Evolutionary conservation across 2,113 vertebrate species (phyloP).

Genomic region (Colaptes auratus): DNA sequence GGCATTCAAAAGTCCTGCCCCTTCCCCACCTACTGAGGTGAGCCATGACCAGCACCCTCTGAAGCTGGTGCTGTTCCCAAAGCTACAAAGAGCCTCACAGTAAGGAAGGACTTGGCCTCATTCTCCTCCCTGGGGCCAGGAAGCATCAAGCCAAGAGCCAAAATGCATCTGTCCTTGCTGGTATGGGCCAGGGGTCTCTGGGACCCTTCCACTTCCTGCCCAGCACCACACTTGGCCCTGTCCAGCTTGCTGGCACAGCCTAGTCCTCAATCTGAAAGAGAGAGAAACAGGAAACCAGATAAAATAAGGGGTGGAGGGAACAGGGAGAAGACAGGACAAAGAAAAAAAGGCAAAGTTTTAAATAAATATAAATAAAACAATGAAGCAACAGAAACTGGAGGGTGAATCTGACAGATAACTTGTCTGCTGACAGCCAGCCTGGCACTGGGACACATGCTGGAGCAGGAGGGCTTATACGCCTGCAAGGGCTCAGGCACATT

Average conservation of each 20-base stretch:
- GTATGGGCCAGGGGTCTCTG: too few species aligned
- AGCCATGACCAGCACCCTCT: rapidly evolving
- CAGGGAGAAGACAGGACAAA: not conserved
- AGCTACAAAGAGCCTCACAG: rapidly evolving
- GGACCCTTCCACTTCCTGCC: not conserved
- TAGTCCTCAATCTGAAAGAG: not conserved
- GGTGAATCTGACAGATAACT: not conserved
- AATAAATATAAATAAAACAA: not conserved
- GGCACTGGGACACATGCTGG: not conserved
- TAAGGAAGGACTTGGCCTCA: not conserved
- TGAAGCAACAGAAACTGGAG: not conserved
- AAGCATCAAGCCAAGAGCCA: not conserved
- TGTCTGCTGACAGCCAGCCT: not conserved
- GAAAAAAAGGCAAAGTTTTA: not conserved
- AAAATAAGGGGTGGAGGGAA: not conserved
- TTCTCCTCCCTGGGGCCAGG: not conserved
- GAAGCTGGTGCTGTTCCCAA: not conserved
- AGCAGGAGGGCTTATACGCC: rapidly evolving
- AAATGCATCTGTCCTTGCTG: not conserved
- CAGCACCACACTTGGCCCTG: not conserved
- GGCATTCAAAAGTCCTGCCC: not conserved
- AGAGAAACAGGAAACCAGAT: not conserved
- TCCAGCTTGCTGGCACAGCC: rapidly evolving
- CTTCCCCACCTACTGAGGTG: rapidly evolving
- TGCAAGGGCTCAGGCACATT: not conserved